Conservation (phyloP, 23 tunicate species). For the Diplosoma virens region DNA sequence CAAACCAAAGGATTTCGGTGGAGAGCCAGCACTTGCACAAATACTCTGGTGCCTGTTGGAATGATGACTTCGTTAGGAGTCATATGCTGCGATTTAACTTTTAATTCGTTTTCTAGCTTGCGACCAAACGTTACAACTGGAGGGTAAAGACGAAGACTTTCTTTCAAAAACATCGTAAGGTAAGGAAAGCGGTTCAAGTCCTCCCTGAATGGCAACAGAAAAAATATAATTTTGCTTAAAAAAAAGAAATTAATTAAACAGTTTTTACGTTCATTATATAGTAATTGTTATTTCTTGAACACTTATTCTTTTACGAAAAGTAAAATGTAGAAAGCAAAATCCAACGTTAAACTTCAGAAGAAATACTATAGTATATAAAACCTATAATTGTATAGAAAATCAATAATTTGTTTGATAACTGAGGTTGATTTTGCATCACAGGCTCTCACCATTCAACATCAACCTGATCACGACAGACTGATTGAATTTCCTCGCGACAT, state of each 20-base stretch:
- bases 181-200: slow-evolving; percentile 46
- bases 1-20: slow-evolving; percentile 31
- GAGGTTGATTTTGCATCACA: too few relatives aligned
- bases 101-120: slow-evolving; percentile 16
- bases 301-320: too few relatives aligned
- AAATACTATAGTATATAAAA: too few relatives aligned
- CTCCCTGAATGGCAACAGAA: slow-evolving; percentile 19
- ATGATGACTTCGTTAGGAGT: neutral
- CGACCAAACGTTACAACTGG: slow-evolving; percentile 50
- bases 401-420: too few relatives aligned
- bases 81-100: neutral
- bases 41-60: slow-evolving; percentile 7
- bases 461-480: neutral
- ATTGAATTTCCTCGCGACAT: slow-evolving; percentile 28
- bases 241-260: too few relatives aligned
- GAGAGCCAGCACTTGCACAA: neutral
- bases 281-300: too few relatives aligned
- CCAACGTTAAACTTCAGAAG: too few relatives aligned
- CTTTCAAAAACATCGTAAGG: slow-evolving; percentile 66
- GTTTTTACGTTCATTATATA: too few relatives aligned
- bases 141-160: slow-evolving; percentile 69
- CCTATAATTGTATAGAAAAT: too few relatives aligned
- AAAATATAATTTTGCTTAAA: too few relatives aligned
- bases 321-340: too few relatives aligned
- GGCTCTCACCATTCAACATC: slow-evolving; percentile 30